Evolutionary conservation across 2,797 vertebrate species (phyloP), one percentile per base, ranked within the genome.

Genomic region (Bufotes viridis): DNA sequence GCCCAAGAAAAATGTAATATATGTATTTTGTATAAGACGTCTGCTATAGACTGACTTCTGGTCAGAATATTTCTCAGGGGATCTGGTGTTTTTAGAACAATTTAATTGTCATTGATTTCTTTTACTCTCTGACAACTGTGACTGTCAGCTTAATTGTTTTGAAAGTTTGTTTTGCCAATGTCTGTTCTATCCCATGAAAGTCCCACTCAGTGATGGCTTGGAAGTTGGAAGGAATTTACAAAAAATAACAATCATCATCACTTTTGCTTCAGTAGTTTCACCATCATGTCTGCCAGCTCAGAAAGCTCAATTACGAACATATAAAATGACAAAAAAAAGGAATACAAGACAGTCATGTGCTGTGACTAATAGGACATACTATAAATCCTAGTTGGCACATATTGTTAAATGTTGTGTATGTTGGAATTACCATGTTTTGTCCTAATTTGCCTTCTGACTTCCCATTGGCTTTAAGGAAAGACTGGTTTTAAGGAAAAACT

Each of bases 51-150:
- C 92, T 83, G 91, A 90, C 94, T 94, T 93, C 94, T 95, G 94
- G 93, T 90, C 85, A 90, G 93, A 92, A 92, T 83, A 89, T 93
- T 90, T 84, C 95, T 93, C 94, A 14, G 12, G 93, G 94, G 95
- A 93, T 88, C 86, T 79, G 2, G 75, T 90, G 65, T 93, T 95
- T 93, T 90, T 91, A 91, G 94, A 94, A 91, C 91, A 92, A 91
- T 92, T 93, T 94, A 95, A 94, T 95, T 95, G 93, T 93, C 94
- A 94, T 91, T 91, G 94, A 94, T 95, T 95, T 91, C 91, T 92
- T 91, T 89, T 92, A 93, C 93, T 91, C 91, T 91, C 91, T 72
- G 92, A 93, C 90, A 93, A 88, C 91, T 86, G 90, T 87, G 89
- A 88, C 92, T 92, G 91, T 93, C 90, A 91, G 86, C 89, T 90